Conservation (phyloP, 2,113 vertebrate genomes). For the Sprattus sprattus region DNA sequence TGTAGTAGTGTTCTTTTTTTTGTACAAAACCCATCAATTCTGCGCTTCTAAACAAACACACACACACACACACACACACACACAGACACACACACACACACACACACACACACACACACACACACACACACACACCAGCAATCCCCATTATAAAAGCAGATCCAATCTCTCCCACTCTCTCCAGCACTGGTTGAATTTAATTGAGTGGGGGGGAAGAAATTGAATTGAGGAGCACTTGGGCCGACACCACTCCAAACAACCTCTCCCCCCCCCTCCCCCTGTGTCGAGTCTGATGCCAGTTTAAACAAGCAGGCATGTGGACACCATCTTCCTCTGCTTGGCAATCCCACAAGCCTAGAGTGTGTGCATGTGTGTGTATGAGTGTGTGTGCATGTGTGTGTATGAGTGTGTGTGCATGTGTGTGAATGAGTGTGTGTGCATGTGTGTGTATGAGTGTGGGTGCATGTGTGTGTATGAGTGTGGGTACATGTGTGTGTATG, state of each 20-base stretch:
- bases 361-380: too few species aligned
- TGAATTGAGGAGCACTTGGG: conserved; percentile 53
- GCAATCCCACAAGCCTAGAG: too few species aligned
- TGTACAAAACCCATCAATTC: neutral
- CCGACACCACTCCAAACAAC: conserved; percentile 17
- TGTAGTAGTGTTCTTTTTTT: neutral
- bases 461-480: neutral
- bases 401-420: too few species aligned
- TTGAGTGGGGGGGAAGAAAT: conserved; percentile 49
- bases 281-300: neutral
- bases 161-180: conserved; percentile 43
- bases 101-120: conserved; percentile 6
- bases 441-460: neutral
- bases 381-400: too few species aligned
- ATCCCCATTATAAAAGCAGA: conserved; percentile 49
- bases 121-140: neutral
- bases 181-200: conserved; percentile 51
- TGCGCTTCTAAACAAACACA: conserved; percentile 5
- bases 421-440: too few species aligned
- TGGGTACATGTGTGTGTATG: too few species aligned
- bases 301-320: too few species aligned
- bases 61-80: conserved; percentile 22
- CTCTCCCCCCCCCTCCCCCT: conserved; percentile 8
- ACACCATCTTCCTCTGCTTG: too few species aligned
- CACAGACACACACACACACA: neutral